Conservation (phyloP, 2,113 vertebrate genomes). For the Podarcis raffonei region DNA sequence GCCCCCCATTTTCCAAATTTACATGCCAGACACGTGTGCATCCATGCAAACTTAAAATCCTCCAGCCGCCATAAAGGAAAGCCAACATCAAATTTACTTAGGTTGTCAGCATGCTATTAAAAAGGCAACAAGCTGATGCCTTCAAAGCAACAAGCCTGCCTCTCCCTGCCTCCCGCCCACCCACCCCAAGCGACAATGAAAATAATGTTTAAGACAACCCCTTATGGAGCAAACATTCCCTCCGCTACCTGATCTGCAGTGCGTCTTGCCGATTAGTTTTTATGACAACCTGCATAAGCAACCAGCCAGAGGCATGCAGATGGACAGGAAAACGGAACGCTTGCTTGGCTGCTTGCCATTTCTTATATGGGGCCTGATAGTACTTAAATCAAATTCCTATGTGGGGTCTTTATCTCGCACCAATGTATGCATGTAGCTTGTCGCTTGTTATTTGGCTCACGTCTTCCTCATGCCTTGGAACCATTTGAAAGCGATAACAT, state of each 20-base stretch:
- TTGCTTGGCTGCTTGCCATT: constrained; percentile 41
- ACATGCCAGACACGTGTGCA: not conserved
- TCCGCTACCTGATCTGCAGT: not conserved
- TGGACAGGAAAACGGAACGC: constrained; percentile 36
- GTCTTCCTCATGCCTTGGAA: constrained; percentile 49
- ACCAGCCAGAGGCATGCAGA: constrained; percentile 33
- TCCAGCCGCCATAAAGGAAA: constrained; percentile 31
- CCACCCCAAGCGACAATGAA: not conserved
- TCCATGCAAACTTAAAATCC: constrained; percentile 14
- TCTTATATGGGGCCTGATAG: constrained; percentile 36
- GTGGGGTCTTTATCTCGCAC: constrained; percentile 50
- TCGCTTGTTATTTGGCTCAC: constrained; percentile 68
- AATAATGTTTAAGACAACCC: constrained; percentile 29
- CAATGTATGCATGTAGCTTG: constrained; percentile 17
- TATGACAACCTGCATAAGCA: constrained; percentile 47
- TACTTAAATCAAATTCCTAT: constrained; percentile 53
- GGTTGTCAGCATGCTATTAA: constrained; percentile 35
- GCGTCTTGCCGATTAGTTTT: constrained; percentile 30
- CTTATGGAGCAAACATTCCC: not conserved
- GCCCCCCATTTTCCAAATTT: not conserved
- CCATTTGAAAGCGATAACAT: constrained; percentile 68
- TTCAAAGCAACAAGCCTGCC: constrained; percentile 14
- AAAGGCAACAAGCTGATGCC: constrained; percentile 32
- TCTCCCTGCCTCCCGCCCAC: not conserved
- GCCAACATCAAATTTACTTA: constrained; percentile 13